A percentile compares a stretch with the other conserved stretches of the same genome.
These are phyloP conservation scores for Leptarthrus brevirostris DNA, from an alignment of 2,888 invertebrate genomes.

Conservation along the genomic window DNA sequence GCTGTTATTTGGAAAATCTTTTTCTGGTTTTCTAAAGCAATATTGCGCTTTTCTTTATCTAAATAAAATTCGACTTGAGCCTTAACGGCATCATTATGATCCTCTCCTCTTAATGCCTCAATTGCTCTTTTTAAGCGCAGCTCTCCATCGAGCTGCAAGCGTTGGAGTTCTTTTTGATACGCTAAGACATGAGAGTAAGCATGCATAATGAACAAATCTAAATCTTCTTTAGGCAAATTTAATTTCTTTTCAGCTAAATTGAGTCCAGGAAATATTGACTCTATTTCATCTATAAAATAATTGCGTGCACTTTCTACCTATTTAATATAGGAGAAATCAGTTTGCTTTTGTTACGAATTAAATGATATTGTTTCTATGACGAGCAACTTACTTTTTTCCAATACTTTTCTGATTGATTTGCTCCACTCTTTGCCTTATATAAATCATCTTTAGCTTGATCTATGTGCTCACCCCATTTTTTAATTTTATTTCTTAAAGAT, in stretches of 20 bases:
- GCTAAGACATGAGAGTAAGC: slow-evolving; percentile 81
- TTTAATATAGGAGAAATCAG: no score
- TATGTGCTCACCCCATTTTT: slow-evolving; percentile 71
- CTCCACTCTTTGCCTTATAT: slow-evolving; percentile 70
- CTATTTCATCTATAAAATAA: slow-evolving; percentile 74
- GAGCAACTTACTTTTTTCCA: slow-evolving; percentile 84
- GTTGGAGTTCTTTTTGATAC: slow-evolving; percentile 81
- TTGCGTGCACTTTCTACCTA: slow-evolving; percentile 70
- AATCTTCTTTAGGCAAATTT: slow-evolving; percentile 72
- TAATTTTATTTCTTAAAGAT: slow-evolving; percentile 71
- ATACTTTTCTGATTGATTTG: slow-evolving; percentile 80
- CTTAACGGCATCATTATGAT: slow-evolving; percentile 68
- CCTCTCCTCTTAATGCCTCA: slow-evolving; percentile 72
- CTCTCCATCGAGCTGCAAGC: slow-evolving; percentile 75
- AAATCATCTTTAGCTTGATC: slow-evolving; percentile 71
- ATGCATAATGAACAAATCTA: slow-evolving; percentile 83
- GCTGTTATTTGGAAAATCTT: slow-evolving; percentile 74
- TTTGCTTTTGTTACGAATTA: no score
- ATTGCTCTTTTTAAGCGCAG: slow-evolving; percentile 74
- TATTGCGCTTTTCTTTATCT: slow-evolving; percentile 74
- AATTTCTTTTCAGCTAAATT: slow-evolving; percentile 75
- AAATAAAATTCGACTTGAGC: slow-evolving; percentile 76
- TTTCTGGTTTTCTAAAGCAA: slow-evolving; percentile 78
- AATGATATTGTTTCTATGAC: no score
- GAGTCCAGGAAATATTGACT: slow-evolving; percentile 78